phyloP scores from a whole-genome alignment of 1,140 invertebrate species.

The Aphaenogaster ashmeadi region DNA sequence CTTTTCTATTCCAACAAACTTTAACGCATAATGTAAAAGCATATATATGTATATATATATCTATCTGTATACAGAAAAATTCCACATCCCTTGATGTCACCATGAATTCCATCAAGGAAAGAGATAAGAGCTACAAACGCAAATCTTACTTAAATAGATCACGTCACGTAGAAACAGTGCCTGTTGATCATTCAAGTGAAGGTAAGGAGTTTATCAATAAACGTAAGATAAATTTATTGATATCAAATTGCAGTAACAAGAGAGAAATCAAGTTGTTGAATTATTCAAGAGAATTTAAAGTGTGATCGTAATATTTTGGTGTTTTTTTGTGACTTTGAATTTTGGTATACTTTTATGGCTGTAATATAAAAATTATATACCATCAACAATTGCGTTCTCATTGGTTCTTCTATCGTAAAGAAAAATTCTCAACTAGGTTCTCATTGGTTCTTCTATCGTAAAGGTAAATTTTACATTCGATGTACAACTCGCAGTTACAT shows the following conservation, averaged over 20 bases:
- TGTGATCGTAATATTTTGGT: background rate
- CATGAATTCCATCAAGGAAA: conserved; percentile 83
- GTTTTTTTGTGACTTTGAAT: background rate
- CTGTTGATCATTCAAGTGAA: conserved; percentile 80
- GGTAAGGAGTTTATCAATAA: conserved; percentile 65
- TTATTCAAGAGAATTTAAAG: background rate
- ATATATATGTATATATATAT: conserved; percentile 20
- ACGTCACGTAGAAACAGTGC: conserved; percentile 87
- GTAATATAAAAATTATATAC: background rate
- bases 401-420: background rate
- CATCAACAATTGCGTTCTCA: background rate
- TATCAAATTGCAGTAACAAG: background rate
- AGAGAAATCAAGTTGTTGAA: background rate
- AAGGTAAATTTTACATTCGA: background rate
- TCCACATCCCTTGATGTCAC: conserved; percentile 70
- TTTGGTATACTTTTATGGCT: background rate
- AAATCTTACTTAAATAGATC: conserved; percentile 90
- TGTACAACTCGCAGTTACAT: background rate
- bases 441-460: background rate
- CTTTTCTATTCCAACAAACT: background rate
- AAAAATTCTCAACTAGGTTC: no score
- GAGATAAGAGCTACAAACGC: conserved; percentile 90
- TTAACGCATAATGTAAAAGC: conserved; percentile 8
- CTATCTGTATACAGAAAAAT: conserved; percentile 71
- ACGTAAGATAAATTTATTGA: background rate